phyloP scores from a whole-genome alignment of 2,888 invertebrate genomes.

The Dusona sp. region DNA sequence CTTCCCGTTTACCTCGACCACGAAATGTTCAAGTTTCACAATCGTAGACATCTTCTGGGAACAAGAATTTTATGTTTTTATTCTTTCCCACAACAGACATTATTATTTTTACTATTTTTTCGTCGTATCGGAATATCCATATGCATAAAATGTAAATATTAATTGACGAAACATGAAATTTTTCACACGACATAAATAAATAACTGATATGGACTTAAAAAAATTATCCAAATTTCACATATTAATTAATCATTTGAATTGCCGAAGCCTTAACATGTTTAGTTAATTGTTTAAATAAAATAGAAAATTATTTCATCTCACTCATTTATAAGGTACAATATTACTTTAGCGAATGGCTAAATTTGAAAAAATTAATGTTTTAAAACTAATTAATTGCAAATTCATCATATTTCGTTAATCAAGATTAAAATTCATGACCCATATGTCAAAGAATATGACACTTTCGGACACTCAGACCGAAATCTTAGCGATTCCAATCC shows the following conservation, averaged over 20 bases:
- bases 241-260: background rate
- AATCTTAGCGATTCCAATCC: background rate
- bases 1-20: background rate
- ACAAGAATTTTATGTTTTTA: background rate
- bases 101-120: background rate
- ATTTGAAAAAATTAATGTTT: background rate
- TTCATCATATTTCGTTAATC: background rate
- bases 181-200: background rate
- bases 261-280: background rate
- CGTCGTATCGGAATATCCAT: background rate
- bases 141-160: background rate
- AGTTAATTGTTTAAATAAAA: background rate
- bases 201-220: no score
- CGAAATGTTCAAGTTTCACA: background rate
- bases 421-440: background rate
- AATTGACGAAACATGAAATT: background rate
- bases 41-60: background rate
- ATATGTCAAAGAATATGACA: background rate
- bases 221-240: background rate
- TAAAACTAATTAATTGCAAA: background rate
- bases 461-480: background rate
- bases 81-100: background rate
- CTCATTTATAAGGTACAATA: background rate
- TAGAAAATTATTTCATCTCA: background rate
- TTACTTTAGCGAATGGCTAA: background rate